Base-by-base conservation (phyloP, 2,113 vertebrate genomes). In the Cheilinus undulatus region DNA sequence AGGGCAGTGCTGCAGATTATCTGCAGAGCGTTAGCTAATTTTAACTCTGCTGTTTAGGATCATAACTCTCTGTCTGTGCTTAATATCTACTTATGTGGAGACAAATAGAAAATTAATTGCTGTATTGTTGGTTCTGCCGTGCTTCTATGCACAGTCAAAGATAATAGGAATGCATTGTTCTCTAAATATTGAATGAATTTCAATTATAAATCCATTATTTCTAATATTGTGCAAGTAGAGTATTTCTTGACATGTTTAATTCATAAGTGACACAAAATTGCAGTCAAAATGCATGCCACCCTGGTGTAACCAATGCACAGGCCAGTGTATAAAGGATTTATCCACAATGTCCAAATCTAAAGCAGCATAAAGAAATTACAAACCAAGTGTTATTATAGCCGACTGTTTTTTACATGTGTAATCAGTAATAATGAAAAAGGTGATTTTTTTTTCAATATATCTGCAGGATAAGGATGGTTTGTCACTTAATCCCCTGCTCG, bases 401-500 rank as follows among this genome's bases (percentile, higher is more conserved):
- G 38, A 46, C 15, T 13, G 19, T 28, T 17, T 38, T 32, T 59
- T 53, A 11, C 48, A 54, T 30, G 42, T 43, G 5, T 67, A 23
- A 36, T 42, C 50, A 54, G 57, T 22, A 45, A 7, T 17, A 6
- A 5, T 23, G 24, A 58, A 58, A 48, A 46, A 76, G 67, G 62
- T 73, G 66, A 52, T 4, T 10, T 60, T 62, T 45, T 23, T 56
- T 20, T 56, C 38, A 64, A 26, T n/a, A n/a, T n/a, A 45, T 32
- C 40, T 54, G 40, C 22, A 42, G n/a, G n/a, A n/a, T n/a, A n/a
- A n/a, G n/a, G 20, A 26, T 19, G 15, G 46, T 52, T 49, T 24
- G 38, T 38, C 17, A 32, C 1, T n/a, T 17, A 84, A 76, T 75
- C 66, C 61, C 23, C 27, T 42, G 59, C 49, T 57, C 14, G 48